These are phyloP conservation scores for Melanotaenia parkinsoni DNA, from an alignment of 2,797 vertebrate species.

Conservation along the genomic window DNA sequence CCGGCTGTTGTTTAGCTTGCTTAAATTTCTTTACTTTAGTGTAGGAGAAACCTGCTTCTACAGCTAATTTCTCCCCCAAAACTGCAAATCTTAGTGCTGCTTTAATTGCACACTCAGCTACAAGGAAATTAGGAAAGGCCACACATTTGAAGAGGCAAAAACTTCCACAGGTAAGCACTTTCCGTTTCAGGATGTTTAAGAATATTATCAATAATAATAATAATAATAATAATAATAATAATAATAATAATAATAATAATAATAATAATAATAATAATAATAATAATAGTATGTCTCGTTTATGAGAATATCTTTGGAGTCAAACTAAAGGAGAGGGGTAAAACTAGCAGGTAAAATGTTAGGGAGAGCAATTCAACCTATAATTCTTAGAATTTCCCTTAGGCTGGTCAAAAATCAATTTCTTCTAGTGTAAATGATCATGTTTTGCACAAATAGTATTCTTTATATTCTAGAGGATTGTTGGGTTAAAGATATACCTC, in stretches of 20 bases:
- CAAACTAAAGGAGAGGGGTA: neutral
- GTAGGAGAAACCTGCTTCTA: constrained; percentile 34
- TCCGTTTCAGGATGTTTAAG: constrained; percentile 12
- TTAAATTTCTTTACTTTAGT: constrained; percentile 34
- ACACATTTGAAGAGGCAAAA: constrained; percentile 28
- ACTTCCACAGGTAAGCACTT: constrained; percentile 65
- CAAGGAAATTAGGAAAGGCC: constrained; percentile 22
- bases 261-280: no score
- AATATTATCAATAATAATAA: constrained; percentile 4
- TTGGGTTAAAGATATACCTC: neutral
- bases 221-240: neutral
- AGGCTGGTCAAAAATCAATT: neutral
- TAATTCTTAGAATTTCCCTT: neutral
- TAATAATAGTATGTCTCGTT: neutral
- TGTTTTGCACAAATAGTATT: neutral
- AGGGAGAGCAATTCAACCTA: neutral
- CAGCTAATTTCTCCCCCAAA: constrained; percentile 22
- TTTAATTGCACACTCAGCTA: constrained; percentile 16
- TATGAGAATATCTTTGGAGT: neutral
- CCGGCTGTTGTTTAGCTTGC: constrained; percentile 34
- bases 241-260: no score
- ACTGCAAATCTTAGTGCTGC: constrained; percentile 6
- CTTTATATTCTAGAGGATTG: neutral
- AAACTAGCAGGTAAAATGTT: constrained; percentile 5
- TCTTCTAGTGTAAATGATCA: no score